Percentiles rank a stretch among this genome's conserved stretches.
These are phyloP conservation scores for Ylistrum balloti DNA, from an alignment of 1,140 invertebrate species.

Conservation along the genomic window DNA sequence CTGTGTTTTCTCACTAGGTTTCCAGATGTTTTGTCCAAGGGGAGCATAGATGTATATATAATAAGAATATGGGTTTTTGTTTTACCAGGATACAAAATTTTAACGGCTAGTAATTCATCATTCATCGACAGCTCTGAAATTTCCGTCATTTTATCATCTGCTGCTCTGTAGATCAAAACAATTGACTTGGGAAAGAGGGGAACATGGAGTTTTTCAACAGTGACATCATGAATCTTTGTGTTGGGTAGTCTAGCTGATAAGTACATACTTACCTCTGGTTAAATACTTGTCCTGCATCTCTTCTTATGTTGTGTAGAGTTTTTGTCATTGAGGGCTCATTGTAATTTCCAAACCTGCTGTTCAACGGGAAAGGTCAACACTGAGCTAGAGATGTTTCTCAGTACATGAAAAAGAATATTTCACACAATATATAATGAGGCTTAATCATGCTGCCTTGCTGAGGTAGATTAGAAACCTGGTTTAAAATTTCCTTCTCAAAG, in stretches of 20 bases:
- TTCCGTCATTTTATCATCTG: background rate
- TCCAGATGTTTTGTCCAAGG: constrained; percentile 37
- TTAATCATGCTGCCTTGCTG: no score
- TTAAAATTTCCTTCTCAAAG: no score
- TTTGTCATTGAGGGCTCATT: background rate
- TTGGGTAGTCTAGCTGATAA: background rate
- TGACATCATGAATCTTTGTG: background rate
- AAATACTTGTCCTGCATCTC: background rate
- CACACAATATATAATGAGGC: background rate
- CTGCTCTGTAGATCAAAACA: background rate
- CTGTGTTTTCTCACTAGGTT: constrained; percentile 17
- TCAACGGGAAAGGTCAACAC: background rate
- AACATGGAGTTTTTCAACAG: background rate
- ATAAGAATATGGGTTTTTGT: constrained; percentile 18
- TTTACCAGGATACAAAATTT: constrained; percentile 27
- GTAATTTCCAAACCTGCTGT: background rate
- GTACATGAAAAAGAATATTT: background rate
- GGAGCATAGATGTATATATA: constrained; percentile 8
- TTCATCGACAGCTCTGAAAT: constrained; percentile 6
- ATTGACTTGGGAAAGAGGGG: background rate
- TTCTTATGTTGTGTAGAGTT: background rate
- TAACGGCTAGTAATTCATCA: background rate
- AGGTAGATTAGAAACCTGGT: no score
- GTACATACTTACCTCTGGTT: background rate
- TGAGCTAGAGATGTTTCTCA: constrained; percentile 7